phyloP scores from a whole-genome alignment of 1,140 invertebrate species.

The Pogonus chalceus region DNA sequence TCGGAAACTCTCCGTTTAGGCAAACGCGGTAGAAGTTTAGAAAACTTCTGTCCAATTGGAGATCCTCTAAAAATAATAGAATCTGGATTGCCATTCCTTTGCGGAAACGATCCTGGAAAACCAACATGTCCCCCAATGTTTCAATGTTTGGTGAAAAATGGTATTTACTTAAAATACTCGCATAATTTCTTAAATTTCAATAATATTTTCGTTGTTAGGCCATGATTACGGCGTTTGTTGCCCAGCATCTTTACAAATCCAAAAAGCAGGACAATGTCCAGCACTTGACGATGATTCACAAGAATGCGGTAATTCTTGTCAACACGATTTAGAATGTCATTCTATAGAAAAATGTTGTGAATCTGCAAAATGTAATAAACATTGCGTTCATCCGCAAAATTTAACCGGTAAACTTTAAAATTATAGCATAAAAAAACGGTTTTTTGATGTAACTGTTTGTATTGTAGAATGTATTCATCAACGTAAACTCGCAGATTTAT shows the following conservation, averaged over 20 bases:
- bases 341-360: slow-evolving; percentile 71
- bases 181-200: neutral
- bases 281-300: slow-evolving; percentile 26
- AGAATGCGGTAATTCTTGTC: slow-evolving; percentile 54
- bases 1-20: slow-evolving; percentile 32
- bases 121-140: slow-evolving; percentile 72
- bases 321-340: slow-evolving; percentile 68
- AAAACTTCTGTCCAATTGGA: slow-evolving; percentile 67
- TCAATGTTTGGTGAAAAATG: slow-evolving; percentile 62
- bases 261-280: slow-evolving; percentile 68
- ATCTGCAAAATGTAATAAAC: slow-evolving; percentile 55
- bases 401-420: slow-evolving; percentile 42
- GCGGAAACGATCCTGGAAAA: slow-evolving; percentile 68
- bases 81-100: slow-evolving; percentile 65
- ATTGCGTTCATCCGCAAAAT: slow-evolving; percentile 56
- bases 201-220: slow-evolving; percentile 31
- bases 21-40: slow-evolving; percentile 58
- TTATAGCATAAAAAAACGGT: neutral
- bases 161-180: slow-evolving; percentile 28
- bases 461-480: slow-evolving; percentile 57
- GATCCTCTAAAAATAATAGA: slow-evolving; percentile 70
- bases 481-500: slow-evolving; percentile 60
- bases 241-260: slow-evolving; percentile 59
- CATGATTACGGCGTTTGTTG: slow-evolving; percentile 83
- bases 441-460: slow-evolving; percentile 4